Evolutionary conservation across 2,797 vertebrate species (phyloP).

Genomic region (Chrosomus eos): DNA sequence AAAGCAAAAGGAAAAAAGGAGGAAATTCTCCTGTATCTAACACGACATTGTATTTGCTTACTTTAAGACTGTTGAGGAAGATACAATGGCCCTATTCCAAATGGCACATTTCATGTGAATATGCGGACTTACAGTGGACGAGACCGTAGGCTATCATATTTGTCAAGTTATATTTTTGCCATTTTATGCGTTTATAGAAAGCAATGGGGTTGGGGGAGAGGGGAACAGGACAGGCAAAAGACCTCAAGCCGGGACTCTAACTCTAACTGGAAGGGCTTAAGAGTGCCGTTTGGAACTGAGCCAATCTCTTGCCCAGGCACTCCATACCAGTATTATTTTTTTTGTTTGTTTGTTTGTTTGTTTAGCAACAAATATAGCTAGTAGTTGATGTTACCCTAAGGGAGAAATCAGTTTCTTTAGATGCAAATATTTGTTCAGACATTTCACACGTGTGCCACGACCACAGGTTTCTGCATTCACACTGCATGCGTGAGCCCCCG

Average conservation of each 20-base stretch:
- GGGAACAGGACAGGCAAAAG: not conserved
- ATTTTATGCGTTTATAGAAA: not conserved
- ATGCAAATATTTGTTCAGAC: not conserved
- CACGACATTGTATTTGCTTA: not conserved
- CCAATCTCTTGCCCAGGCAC: not conserved
- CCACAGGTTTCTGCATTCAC: not conserved
- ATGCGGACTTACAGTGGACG: not conserved
- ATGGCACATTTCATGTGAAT: not conserved
- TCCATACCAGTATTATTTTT: no score
- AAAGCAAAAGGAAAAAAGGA: not conserved
- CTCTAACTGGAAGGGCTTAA: no score
- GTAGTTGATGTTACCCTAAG: not conserved
- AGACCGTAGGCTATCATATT: no score
- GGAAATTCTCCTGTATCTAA: no score
- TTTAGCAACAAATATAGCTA: not conserved
- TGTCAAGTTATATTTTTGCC: not conserved
- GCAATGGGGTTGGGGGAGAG: not conserved
- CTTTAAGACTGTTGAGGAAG: not conserved
- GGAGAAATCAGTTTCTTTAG: not conserved
- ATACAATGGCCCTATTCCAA: not conserved
- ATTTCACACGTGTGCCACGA: not conserved
- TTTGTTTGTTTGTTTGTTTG: no score
- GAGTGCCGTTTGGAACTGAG: not conserved
- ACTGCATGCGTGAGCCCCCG: not conserved
- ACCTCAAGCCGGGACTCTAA: not conserved